Base-by-base conservation (phyloP, 2,888 invertebrate genomes). In the Salticus scenicus region DNA sequence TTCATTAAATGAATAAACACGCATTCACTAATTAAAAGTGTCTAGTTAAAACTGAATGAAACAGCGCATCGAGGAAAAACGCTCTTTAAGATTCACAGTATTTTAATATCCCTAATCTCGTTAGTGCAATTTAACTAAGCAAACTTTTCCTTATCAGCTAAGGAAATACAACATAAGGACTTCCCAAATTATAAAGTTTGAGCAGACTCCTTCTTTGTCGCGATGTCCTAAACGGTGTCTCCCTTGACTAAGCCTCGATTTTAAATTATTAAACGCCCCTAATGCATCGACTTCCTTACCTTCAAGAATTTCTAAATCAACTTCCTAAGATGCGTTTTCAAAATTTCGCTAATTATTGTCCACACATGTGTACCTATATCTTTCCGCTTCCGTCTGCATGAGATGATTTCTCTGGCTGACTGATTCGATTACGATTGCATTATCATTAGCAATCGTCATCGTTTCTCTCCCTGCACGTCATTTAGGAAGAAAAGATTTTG, bases 371-470 rank as follows among this genome's bases (percentile, higher is more conserved):
- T 73, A 77, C 51, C 42, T 77, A 64, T 73, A 67, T 77, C 76
- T 76, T 63, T 72, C 77, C 77, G 69, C 64, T 84, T 84, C 83
- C 83, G 72, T 84, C 73, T 73, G 73, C 83, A 77, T 84, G 72
- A 77, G 72, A 73, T 73, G 67, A 77, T 84, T 84, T 37, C 77
- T 84, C 37, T 67, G 42, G 73, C 73, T 51, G 76, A 67, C 67
- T 77, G 83, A 84, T 84, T 84, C 83, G 83, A 84, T 84, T 84
- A 84, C 77, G 83, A 84, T 84, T 77, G 77, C 83, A 84, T 84
- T 77, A 84, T 84, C 83, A 84, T 84, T 84, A 84, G 83, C 83
- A 73, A 84, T 84, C 83, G 77, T 84, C 77, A 84, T 84, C 83
- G 83, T 84, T 84, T 84, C 83, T 37, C 37, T 37, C 66, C 67